These are phyloP conservation scores for Cyanoliseus patagonus DNA, from an alignment of 2,113 vertebrate species.

Conservation along the genomic window DNA sequence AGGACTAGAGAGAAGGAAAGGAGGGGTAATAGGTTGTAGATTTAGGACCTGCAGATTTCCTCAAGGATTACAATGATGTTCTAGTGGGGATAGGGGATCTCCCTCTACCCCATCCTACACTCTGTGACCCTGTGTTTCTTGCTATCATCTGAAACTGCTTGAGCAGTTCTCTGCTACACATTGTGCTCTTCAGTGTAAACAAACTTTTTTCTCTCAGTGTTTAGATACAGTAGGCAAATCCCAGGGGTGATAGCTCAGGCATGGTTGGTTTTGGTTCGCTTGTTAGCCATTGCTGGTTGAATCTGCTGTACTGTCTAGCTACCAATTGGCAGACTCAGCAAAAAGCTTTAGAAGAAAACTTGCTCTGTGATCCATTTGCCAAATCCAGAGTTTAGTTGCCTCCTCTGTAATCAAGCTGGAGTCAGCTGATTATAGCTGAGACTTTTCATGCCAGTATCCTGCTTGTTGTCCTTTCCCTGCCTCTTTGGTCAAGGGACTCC, in stretches of 20 bases:
- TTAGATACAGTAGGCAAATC: not conserved
- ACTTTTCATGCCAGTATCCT: constrained; percentile 33
- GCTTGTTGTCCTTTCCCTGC: constrained; percentile 24
- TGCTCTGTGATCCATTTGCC: constrained; percentile 58
- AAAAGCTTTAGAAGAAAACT: constrained; percentile 44
- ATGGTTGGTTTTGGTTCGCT: constrained; percentile 36
- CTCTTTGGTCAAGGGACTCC: constrained; percentile 24
- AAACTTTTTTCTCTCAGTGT: not conserved
- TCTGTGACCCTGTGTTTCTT: not conserved
- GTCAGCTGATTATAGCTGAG: constrained; percentile 55
- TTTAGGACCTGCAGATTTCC: not conserved
- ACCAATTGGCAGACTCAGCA: constrained; percentile 39
- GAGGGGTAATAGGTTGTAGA: not conserved
- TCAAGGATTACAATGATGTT: not conserved
- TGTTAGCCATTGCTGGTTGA: constrained; percentile 47
- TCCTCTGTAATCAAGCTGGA: constrained; percentile 59
- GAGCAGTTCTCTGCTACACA: not conserved
- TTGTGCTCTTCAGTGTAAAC: not conserved
- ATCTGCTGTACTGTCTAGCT: constrained; percentile 3
- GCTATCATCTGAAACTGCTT: not conserved
- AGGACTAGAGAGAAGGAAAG: not conserved
- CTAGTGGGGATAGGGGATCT: not conserved
- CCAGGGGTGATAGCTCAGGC: not conserved
- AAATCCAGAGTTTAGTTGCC: constrained; percentile 54
- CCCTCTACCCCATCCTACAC: not conserved